Conservation (phyloP, 2,888 invertebrate species). For the Eupithecia subfuscata region DNA sequence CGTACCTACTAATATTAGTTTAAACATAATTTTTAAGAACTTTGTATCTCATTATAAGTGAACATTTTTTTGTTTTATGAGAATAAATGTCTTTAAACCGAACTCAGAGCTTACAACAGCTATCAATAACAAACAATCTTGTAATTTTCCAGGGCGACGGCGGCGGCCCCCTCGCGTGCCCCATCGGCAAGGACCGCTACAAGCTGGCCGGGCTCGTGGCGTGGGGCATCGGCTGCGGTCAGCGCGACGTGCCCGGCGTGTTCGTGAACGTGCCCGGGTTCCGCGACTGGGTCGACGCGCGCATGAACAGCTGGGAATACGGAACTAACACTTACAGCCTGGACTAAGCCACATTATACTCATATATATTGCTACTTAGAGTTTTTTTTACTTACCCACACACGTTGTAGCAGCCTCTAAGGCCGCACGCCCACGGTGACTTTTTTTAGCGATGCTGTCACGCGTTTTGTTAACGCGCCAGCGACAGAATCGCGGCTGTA, state of each 20-base stretch:
- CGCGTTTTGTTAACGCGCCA: too few relatives aligned
- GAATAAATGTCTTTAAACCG: too few relatives aligned
- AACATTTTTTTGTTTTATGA: too few relatives aligned
- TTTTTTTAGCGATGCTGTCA: too few relatives aligned
- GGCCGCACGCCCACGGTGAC: too few relatives aligned
- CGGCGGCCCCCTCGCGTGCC: constrained; percentile 90
- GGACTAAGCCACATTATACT: constrained; percentile 21
- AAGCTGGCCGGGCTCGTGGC: constrained; percentile 92
- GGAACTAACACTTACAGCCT: constrained; percentile 60
- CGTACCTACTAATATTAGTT: too few relatives aligned
- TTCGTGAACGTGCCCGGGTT: constrained; percentile 89
- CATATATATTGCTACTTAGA: background rate
- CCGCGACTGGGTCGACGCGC: constrained; percentile 88
- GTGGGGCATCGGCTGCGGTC: constrained; percentile 95
- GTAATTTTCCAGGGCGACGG: constrained; percentile 87
- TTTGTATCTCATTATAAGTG: too few relatives aligned
- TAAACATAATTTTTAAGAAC: too few relatives aligned
- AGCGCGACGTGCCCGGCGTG: constrained; percentile 88
- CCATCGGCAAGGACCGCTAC: constrained; percentile 84
- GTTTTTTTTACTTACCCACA: background rate
- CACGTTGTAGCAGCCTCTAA: too few relatives aligned
- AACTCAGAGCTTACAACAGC: too few relatives aligned
- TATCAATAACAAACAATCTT: background rate
- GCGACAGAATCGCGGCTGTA: too few relatives aligned
- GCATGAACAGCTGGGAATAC: constrained; percentile 80